Percentiles rank a stretch among this genome's conserved stretches.
Evolutionary conservation across 1,140 invertebrate genomes (phyloP).

Genomic region (Uloborus diversus): DNA sequence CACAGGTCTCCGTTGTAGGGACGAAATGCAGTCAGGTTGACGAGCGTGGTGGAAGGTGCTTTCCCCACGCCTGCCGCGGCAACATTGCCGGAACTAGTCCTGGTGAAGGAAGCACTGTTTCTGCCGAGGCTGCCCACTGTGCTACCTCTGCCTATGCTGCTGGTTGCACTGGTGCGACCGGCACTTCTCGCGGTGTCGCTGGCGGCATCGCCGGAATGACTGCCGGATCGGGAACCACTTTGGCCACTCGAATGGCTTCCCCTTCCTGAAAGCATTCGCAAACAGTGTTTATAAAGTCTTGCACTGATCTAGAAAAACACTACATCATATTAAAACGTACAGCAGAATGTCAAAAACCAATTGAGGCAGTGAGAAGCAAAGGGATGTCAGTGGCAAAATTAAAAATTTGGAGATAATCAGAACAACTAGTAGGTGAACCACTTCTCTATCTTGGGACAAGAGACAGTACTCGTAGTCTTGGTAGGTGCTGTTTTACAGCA

Average conservation of each 20-base stretch:
- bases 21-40: constrained; percentile 50
- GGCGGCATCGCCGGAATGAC: constrained; percentile 43
- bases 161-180: constrained; percentile 45
- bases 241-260: constrained; percentile 52
- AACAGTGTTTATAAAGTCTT: too few species aligned
- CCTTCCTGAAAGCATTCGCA: constrained; percentile 23
- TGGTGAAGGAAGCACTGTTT: constrained; percentile 53
- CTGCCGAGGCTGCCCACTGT: constrained; percentile 53
- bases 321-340: too few species aligned
- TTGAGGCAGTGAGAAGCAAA: too few species aligned
- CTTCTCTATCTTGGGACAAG: too few species aligned
- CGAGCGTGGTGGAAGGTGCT: constrained; percentile 44
- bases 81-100: constrained; percentile 56
- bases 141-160: constrained; percentile 53
- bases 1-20: constrained; percentile 41
- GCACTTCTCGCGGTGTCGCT: constrained; percentile 36
- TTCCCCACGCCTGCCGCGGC: constrained; percentile 30
- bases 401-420: too few species aligned
- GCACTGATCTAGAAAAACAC: too few species aligned
- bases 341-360: too few species aligned
- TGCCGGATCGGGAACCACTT: constrained; percentile 54
- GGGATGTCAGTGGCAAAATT: too few species aligned
- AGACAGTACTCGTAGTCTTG: too few species aligned
- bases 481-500: too few species aligned
- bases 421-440: too few species aligned